Percentiles rank a stretch among this genome's conserved stretches.
Conservation (phyloP, 2,113 vertebrate species). For the Coptodon bakossiorum region DNA sequence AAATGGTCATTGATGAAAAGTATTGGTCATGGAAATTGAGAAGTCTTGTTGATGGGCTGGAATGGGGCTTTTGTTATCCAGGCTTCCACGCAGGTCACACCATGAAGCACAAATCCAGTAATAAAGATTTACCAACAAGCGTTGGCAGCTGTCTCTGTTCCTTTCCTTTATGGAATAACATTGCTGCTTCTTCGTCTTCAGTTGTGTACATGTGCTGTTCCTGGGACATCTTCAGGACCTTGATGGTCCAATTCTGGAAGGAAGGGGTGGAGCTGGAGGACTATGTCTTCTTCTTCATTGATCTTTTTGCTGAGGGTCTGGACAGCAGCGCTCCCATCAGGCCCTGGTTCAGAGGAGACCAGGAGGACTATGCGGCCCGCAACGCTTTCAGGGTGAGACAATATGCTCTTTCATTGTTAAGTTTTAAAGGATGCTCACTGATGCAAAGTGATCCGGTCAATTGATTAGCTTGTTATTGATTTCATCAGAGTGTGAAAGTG, state of each 20-base stretch:
- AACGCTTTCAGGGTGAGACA: conserved; percentile 79
- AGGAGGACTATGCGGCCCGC: conserved; percentile 65
- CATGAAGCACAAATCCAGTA: not conserved
- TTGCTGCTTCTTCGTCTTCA: conserved; percentile 31
- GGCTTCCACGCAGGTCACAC: not conserved
- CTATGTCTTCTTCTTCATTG: conserved; percentile 89
- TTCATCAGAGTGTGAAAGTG: conserved; percentile 80
- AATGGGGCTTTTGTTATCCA: not conserved
- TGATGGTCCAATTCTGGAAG: conserved; percentile 78
- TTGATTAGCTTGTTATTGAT: not conserved
- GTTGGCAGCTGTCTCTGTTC: not conserved
- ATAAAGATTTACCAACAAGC: not conserved
- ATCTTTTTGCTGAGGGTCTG: conserved; percentile 81
- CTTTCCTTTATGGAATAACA: not conserved
- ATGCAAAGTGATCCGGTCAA: not conserved
- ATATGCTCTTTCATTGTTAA: not conserved
- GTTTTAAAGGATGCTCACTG: not conserved
- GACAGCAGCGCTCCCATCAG: conserved; percentile 33
- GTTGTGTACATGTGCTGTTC: conserved; percentile 87
- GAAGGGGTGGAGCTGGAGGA: conserved; percentile 72
- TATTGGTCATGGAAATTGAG: not conserved
- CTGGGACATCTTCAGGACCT: conserved; percentile 72
- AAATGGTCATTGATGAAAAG: not conserved
- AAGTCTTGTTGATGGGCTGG: not conserved
- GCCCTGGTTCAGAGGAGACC: conserved; percentile 82